phyloP scores from a whole-genome alignment of 2,888 invertebrate species.

The Philhelius pedissequus region DNA sequence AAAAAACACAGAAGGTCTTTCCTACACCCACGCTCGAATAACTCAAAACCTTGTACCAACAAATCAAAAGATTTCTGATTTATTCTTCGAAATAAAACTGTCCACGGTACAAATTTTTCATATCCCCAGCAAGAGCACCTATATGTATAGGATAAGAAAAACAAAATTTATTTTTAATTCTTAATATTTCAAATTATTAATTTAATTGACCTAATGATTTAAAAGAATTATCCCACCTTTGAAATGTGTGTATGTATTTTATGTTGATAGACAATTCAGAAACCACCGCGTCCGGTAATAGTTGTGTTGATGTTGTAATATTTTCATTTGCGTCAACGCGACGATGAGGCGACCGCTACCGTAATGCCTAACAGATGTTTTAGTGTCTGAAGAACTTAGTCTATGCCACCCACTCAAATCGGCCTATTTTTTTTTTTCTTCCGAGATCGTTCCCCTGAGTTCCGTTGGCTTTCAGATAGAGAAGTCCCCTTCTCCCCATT shows the following conservation, averaged over 20 bases:
- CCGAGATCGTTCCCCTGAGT: not conserved
- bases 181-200: conserved; percentile 1
- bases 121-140: not conserved
- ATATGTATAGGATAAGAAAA: not conserved
- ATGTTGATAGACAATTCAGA: not conserved
- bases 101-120: conserved; percentile 4
- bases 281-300: not conserved
- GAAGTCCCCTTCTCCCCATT: not conserved
- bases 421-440: conserved; percentile 3
- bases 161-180: not conserved
- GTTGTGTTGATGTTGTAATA: conserved; percentile 26
- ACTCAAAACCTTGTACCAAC: not conserved
- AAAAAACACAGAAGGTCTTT: not conserved
- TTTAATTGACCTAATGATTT: conserved; percentile 10
- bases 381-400: not conserved
- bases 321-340: conserved; percentile 3
- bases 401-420: conserved; percentile 21
- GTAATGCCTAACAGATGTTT: conserved; percentile 40
- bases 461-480: no score
- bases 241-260: no score
- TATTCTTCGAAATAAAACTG: not conserved
- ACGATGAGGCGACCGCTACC: not conserved
- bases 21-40: not conserved
- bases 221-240: not conserved
- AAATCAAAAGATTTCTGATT: conserved; percentile 1